Evolutionary conservation across 2,113 vertebrate genomes (phyloP).

Genomic region (Natator depressus): DNA sequence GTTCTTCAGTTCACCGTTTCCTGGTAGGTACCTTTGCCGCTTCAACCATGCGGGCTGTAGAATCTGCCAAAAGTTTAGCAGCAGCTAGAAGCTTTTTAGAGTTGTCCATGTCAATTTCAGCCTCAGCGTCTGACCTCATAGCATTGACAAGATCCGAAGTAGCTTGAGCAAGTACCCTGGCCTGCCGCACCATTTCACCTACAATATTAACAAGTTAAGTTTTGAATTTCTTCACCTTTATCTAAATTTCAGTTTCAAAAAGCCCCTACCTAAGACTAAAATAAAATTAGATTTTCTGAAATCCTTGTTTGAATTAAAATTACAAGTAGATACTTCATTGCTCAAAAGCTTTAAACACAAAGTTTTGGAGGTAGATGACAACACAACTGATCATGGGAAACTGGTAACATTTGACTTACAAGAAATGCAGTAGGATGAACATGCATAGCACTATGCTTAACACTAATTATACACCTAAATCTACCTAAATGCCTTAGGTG

Average conservation of each 20-base stretch:
- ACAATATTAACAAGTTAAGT: not conserved
- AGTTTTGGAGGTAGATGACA: rapidly evolving
- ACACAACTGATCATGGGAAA: not conserved
- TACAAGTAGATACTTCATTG: not conserved
- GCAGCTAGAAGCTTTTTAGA: constrained; percentile 98
- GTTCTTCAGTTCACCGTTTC: not conserved
- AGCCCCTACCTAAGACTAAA: not conserved
- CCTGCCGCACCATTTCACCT: constrained; percentile 99
- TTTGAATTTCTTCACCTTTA: not conserved
- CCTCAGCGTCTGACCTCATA: constrained; percentile 97
- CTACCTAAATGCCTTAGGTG: not conserved
- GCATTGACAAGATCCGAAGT: constrained; percentile 97
- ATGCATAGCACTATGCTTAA: not conserved
- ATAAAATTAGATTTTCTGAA: not conserved
- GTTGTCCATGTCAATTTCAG: constrained; percentile 97
- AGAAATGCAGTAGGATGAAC: rapidly evolving
- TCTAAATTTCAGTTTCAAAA: not conserved
- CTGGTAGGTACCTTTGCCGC: constrained; percentile 91
- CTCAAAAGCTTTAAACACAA: not conserved
- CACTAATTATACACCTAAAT: not conserved
- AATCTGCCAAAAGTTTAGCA: constrained; percentile 96
- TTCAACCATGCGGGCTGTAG: constrained; percentile 98
- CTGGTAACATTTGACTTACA: rapidly evolving
- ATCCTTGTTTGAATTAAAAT: not conserved
- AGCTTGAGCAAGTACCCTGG: constrained; percentile 96